A percentile compares a stretch with the other conserved stretches of the same genome.
Conservation (phyloP, 2,888 invertebrate species). For the Escarpia spicata region DNA sequence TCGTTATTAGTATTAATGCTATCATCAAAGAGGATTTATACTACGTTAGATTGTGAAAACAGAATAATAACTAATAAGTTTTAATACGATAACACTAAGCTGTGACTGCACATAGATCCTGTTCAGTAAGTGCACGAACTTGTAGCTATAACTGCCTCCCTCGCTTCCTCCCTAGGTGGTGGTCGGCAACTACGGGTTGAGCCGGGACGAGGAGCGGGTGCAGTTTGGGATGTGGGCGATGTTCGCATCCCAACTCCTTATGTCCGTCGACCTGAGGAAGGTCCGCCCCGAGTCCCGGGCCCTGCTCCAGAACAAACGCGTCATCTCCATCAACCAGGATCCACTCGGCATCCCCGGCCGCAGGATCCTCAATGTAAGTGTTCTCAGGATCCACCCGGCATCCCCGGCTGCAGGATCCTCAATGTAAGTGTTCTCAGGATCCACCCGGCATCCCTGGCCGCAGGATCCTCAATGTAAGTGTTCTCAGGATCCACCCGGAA, state of each 20-base stretch:
- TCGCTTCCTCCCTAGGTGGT: slow-evolving; percentile 75
- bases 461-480: too few species aligned
- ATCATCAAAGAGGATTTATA: neutral
- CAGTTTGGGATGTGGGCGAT: slow-evolving; percentile 98
- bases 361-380: slow-evolving; percentile 42
- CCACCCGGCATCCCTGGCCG: too few species aligned
- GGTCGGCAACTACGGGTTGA: slow-evolving; percentile 91
- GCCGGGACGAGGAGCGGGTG: slow-evolving; percentile 91
- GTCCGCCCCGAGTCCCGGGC: slow-evolving; percentile 89
- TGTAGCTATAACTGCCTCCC: neutral
- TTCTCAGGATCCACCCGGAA: too few species aligned
- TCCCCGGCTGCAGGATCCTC: too few species aligned
- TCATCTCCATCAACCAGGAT: slow-evolving; percentile 94
- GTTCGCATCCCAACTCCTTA: slow-evolving; percentile 89
- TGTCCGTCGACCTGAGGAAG: slow-evolving; percentile 91
- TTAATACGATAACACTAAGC: neutral
- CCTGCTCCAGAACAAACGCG: slow-evolving; percentile 88
- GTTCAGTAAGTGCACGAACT: slow-evolving; percentile 70
- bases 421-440: too few species aligned
- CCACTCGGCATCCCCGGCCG: slow-evolving; percentile 89
- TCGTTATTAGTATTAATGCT: neutral
- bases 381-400: too few species aligned
- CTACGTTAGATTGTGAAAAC: neutral
- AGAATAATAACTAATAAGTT: too few species aligned
- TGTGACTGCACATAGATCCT: slow-evolving; percentile 72